Base-by-base conservation (phyloP, 2,797 vertebrate species). In the Uromys caudimaculatus region DNA sequence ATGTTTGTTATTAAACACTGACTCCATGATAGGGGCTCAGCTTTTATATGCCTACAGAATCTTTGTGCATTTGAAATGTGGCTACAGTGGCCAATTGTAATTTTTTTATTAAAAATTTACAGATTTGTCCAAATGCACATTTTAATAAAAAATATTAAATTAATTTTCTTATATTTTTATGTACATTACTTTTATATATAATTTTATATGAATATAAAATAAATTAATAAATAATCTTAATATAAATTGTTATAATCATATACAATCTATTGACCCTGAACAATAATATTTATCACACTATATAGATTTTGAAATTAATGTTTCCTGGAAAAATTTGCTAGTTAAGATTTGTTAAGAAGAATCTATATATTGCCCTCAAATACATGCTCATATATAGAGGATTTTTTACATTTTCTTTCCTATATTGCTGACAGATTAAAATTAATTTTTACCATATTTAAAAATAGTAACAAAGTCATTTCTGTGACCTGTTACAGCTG, bases 361-460 rank as follows among this genome's bases (percentile, higher is more conserved):
- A 56, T 78, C 19, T 94, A 85, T 21, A 92, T 52, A 89, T 13
- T 71, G 29, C 0, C 4, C 11, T 29, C 78, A 47, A 2, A 1
- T 56, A 47, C 10, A 17, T 79, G 35, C 79, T 11, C 32, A 89
- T 27, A 2, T 7, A 56, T 60, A 56, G 0, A 6, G 0, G n/a
- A 94, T 95, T 73, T 21, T 52, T 81, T 92, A 87, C 12, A 93
- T 4, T 62, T 47, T 35, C 16, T 47, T 21, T 81, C 1, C 19
- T 90, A n/a, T 67, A 81, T 69, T 23, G 1, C 52, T 41, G 62
- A 85, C 73, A 96, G 12, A 71, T 94, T 94, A 95, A 89, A 12
- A 27, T 85, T 81, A 94, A 47, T 58, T 94, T 94, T 97, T 95
- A 69, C 38, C 83, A 85, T 27, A 38, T 64, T 21, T 83, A 95